Conservation (phyloP, 2,888 invertebrate genomes). For the Anarsia innoxiella region DNA sequence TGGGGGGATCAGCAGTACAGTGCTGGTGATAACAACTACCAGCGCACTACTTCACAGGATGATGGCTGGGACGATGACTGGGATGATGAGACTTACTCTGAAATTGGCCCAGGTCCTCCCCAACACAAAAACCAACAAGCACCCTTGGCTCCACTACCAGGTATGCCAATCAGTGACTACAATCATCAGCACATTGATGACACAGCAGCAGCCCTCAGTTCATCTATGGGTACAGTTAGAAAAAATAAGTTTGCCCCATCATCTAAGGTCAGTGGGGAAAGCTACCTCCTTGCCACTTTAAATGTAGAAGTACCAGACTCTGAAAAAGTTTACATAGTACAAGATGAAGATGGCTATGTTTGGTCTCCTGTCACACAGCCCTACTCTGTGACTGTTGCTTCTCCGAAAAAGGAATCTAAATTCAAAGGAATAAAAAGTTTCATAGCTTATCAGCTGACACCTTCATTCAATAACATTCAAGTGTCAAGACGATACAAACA, state of each 20-base stretch:
- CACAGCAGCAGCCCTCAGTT: constrained; percentile 68
- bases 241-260: constrained; percentile 91
- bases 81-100: constrained; percentile 88
- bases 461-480: constrained; percentile 94
- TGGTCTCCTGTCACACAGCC: constrained; percentile 86
- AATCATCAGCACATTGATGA: constrained; percentile 68
- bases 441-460: constrained; percentile 96
- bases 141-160: constrained; percentile 58
- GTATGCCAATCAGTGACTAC: constrained; percentile 68
- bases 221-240: constrained; percentile 79
- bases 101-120: constrained; percentile 78
- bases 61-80: constrained; percentile 92
- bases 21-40: constrained; percentile 61
- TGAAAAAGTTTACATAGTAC: constrained; percentile 83
- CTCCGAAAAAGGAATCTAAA: constrained; percentile 98
- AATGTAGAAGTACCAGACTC: constrained; percentile 81
- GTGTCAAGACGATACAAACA: constrained; percentile 97
- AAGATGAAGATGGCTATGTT: constrained; percentile 81
- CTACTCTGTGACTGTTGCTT: constrained; percentile 91
- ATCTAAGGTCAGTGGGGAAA: constrained; percentile 92
- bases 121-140: constrained; percentile 55
- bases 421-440: constrained; percentile 98
- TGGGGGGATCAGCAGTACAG: constrained; percentile 71
- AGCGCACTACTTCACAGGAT: constrained; percentile 66
- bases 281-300: constrained; percentile 87